These are phyloP conservation scores for Bolinopsis microptera DNA, from an alignment of 37 sponge, comb jelly and placozoan genomes.

Conservation along the genomic window DNA sequence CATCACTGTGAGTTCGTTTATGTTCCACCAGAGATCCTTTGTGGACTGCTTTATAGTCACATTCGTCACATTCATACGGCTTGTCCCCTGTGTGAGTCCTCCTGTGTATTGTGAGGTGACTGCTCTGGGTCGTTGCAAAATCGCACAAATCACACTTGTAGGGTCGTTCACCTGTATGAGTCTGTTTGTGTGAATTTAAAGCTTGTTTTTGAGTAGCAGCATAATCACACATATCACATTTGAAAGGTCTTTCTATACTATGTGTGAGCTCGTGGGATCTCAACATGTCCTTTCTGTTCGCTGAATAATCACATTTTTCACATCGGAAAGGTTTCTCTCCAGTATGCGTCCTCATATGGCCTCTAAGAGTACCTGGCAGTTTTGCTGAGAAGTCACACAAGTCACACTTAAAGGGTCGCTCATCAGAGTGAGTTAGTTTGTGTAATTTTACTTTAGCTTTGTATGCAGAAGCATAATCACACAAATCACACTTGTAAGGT, in stretches of 20 bases:
- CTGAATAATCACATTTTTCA: neutral
- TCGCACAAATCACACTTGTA: neutral
- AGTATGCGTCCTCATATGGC: constrained; percentile 12
- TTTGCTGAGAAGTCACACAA: neutral
- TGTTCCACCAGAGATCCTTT: neutral
- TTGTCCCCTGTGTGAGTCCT: constrained; percentile 18
- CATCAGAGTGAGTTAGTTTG: neutral
- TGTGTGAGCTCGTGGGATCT: neutral
- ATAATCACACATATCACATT: constrained; percentile 14
- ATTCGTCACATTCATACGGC: constrained; percentile 15
- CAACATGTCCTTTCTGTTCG: neutral
- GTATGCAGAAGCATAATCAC: neutral
- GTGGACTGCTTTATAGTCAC: neutral
- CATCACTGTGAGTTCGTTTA: neutral
- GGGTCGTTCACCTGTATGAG: constrained; percentile 61
- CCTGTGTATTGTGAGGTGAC: neutral
- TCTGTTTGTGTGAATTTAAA: constrained; percentile 30
- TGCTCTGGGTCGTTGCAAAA: neutral
- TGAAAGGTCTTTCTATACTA: constrained; percentile 53
- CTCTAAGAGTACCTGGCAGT: neutral
- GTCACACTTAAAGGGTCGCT: neutral
- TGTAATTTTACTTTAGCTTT: neutral
- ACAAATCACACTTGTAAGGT: neutral
- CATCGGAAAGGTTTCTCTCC: neutral
- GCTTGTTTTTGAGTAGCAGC: neutral